Base-by-base conservation (phyloP, 2,797 vertebrate genomes). In the Echiichthys vipera region DNA sequence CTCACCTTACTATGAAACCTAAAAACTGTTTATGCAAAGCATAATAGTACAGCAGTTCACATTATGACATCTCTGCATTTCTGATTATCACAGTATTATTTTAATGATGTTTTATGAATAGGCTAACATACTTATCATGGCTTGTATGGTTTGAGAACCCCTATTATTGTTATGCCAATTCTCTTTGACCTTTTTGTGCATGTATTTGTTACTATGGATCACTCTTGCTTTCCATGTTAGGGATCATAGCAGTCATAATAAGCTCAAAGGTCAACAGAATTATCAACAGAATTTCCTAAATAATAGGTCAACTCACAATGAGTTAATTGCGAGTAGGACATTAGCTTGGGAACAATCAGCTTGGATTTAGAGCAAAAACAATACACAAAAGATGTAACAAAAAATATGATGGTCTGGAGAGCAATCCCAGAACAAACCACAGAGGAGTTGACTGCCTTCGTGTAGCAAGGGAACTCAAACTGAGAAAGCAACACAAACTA, bases 231-330 rank as follows among this genome's bases (percentile, higher is more conserved):
- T 46, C 24, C 46, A 5, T 57, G 46, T 47, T 51, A 65, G 37
- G 11, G 34, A 47, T 2, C n/a, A 59, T 3, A 47, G 59, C 42
- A 59, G n/a, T 37, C 14, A 50, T 18, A 2, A 71, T 63, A 49
- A 74, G 36, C 42, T 39, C 22, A 56, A 68, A 61, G 53, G 40
- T 47, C 39, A 62, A 30, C 49, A 54, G 20, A 37, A 25, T 47
- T 2, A 53, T 34, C n/a, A 46, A 8, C 7, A 5, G 7, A 32
- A 32, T 32, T 32, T n/a, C n/a, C n/a, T n/a, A n/a, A n/a, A n/a
- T n/a, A n/a, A n/a, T n/a, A n/a, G n/a, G n/a, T n/a, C n/a, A n/a
- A n/a, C n/a, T n/a, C n/a, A n/a, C n/a, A n/a, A n/a, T n/a, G n/a
- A 29, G 32, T 24, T 49, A 25, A 64, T 68, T 54, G 24, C 5